phyloP scores from a whole-genome alignment of 2,113 vertebrate genomes.

The Bolborhynchus lineola region DNA sequence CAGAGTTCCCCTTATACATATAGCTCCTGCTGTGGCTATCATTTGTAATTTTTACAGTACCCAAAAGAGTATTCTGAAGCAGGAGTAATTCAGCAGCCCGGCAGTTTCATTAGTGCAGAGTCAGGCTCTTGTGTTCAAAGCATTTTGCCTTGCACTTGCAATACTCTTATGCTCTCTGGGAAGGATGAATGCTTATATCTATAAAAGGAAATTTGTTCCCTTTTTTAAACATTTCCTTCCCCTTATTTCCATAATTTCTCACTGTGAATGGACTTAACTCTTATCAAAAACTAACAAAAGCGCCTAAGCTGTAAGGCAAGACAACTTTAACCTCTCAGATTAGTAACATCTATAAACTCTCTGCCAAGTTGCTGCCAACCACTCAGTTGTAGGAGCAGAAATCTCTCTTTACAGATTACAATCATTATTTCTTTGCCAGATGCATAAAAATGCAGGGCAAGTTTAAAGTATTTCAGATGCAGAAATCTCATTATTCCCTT shows the following conservation, averaged over 20 bases:
- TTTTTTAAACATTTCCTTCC: not conserved
- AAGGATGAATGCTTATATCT: constrained; percentile 11
- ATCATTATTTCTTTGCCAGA: not conserved
- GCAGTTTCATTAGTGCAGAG: constrained; percentile 63
- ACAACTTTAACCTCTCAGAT: not conserved
- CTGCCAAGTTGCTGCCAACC: not conserved
- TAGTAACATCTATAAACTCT: constrained; percentile 1
- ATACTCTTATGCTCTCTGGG: not conserved
- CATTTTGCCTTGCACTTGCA: constrained; percentile 37
- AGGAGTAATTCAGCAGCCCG: constrained; percentile 38
- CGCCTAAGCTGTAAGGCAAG: not conserved
- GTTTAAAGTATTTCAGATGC: not conserved
- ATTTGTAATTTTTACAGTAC: constrained; percentile 62
- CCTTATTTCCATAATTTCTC: constrained; percentile 12
- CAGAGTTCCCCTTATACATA: not conserved
- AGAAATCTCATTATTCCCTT: not conserved
- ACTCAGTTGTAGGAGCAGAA: not conserved
- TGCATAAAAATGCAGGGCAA: not conserved
- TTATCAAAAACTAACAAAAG: constrained; percentile 19
- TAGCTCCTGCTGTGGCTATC: not conserved
- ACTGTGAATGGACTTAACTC: not conserved
- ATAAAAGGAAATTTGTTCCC: not conserved
- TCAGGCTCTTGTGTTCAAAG: constrained; percentile 41
- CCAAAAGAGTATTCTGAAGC: constrained; percentile 15
- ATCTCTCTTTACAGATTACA: not conserved